Evolutionary conservation across 1,140 invertebrate species (phyloP), one percentile per base, ranked within the genome.

Genomic region (Lordiphosa clarofinis): DNA sequence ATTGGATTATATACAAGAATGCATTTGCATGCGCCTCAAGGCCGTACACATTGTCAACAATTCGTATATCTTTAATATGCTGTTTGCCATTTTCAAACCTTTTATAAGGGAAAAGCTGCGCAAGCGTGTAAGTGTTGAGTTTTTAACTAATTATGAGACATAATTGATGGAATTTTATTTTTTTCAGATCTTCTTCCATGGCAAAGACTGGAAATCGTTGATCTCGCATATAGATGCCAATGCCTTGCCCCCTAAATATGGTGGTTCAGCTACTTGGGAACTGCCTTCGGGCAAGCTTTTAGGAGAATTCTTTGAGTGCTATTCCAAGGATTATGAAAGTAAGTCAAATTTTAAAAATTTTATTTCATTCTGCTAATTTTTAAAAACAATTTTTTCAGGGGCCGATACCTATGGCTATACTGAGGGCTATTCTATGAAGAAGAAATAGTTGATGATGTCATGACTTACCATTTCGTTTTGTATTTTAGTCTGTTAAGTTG

Each of bases 31-130:
- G 31, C 91, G 95, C 10, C 76, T 96, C 2, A 94, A 94, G 81
- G 91, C 91, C 1, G 91, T 94, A 38, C 94, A 96, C 75, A 91
- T 96, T 50, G 90, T 96, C 9, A 95, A 96, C 89, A 95, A 96
- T 84, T 94, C 94, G 1, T 93, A 91, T 68, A 90, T 96, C 19
- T 93, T 96, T 73, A 95, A 94, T 75, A 92, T 94, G 78, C 90
- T 94, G 2, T 95, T 93, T 71, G 91, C 92, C 36, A 90, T 96
- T 35, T 94, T 95, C 76, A 96, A 95, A 86, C 94, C 93, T 12
- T 95, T 96, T 81, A 90, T 96, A 11, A 89, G 92, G 35, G 92
- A 92, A 65, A 91, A 92, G 60, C 79, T 92, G 4, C 91, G 92
- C 68, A 92, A 92, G 61, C 89, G 90, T 35, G 91, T 93, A 84